Evolutionary conservation across 2,888 invertebrate genomes (phyloP), one percentile per base, ranked within the genome.

Genomic region (Plebejus melissa): DNA sequence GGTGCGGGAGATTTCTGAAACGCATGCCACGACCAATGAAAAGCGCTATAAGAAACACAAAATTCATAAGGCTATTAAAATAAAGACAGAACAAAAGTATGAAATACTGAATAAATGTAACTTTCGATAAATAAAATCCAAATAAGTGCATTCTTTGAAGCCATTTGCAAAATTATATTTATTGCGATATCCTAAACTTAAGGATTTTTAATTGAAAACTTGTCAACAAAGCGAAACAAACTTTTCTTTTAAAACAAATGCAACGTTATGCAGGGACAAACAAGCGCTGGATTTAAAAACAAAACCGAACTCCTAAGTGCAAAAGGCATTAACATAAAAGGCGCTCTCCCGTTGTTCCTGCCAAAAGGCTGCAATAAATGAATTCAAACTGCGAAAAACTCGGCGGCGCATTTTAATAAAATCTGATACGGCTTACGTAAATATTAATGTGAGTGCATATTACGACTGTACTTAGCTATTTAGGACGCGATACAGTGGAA

Each of bases 351-450:
- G 70, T 75, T 75, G 46, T 75, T 75, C 36, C 69, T 71, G 57
- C 70, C 75, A 75, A 75, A 70, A 75, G 71, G 58, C 75, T 71
- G 58, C 71, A 75, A 69, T 57, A 75, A 75, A 75, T 75, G 41
- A 28, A 71, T 75, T 75, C 70, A 75, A 75, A 58, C 75, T 54
- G 41, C 41, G 58, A 41, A 70, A 70, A 75, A 22, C 22, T 46
- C 70, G 36, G 69, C 46, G 60, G 28, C 32, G 32, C 50, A 74
- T 65, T 60, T 71, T 75, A 58, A 58, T 71, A 70, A 75, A 75
- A 58, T 71, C 70, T 57, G 58, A 75, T 75, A 57, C n/a, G 69
- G 28, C n/a, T 46, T 36, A 11, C 58, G 70, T 75, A 46, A 70
- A 57, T 58, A 46, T 75, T 75, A 71, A 32, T 58, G 58, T 13